phyloP scores from a whole-genome alignment of 2,888 invertebrate species.

The Sylvicola fuscatus region DNA sequence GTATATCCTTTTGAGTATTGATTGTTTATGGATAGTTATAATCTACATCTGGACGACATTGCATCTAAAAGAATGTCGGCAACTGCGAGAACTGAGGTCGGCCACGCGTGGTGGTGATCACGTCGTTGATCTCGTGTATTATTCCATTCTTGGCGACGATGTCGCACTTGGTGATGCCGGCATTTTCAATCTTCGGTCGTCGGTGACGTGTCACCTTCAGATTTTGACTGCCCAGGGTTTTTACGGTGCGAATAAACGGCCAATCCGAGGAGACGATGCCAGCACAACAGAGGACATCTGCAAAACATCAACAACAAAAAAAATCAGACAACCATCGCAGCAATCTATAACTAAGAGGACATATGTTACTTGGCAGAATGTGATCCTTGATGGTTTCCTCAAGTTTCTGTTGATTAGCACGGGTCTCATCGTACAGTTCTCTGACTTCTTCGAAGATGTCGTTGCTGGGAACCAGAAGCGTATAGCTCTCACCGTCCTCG shows the following conservation, averaged over 20 bases:
- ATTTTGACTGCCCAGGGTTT: conserved; percentile 19
- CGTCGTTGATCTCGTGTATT: conserved; percentile 24
- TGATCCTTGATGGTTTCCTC: conserved; percentile 20
- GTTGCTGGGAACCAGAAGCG: conserved; percentile 23
- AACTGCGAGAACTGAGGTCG: too few species aligned
- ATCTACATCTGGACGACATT: too few species aligned
- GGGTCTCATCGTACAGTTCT: conserved; percentile 13
- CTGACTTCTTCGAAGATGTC: conserved; percentile 23
- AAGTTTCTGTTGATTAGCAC: conserved; percentile 13
- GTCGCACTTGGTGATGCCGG: conserved; percentile 26
- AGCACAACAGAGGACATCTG: conserved; percentile 24
- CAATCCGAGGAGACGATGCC: conserved; percentile 24
- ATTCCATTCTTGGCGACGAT: conserved; percentile 22
- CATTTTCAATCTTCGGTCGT: conserved; percentile 25
- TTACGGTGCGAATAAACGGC: conserved; percentile 25
- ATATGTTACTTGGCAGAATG: conserved; percentile 10
- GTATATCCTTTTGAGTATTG: too few species aligned
- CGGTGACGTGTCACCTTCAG: conserved; percentile 22
- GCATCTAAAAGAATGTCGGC: too few species aligned
- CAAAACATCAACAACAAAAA: conserved; percentile 10
- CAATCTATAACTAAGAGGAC: neutral
- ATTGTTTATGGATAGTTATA: too few species aligned
- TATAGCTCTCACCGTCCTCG: conserved; percentile 15
- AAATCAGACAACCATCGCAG: neutral
- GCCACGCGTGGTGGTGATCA: conserved; percentile 12